phyloP scores from a whole-genome alignment of 2,888 invertebrate species.

The Exephanes ischioxanthus region DNA sequence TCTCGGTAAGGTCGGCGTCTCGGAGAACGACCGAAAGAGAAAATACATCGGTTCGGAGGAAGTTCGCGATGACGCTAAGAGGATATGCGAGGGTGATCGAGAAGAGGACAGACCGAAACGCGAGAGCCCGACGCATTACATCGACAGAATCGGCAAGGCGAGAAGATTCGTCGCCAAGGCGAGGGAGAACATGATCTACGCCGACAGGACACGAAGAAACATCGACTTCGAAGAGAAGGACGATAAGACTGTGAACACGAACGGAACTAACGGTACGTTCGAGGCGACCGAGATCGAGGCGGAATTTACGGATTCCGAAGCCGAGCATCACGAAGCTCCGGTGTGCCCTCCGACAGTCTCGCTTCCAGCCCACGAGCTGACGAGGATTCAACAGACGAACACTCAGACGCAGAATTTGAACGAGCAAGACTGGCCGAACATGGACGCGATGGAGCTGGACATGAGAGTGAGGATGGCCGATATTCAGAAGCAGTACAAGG shows the following conservation, averaged over 20 bases:
- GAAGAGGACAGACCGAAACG: slow-evolving; percentile 8
- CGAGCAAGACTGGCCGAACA: slow-evolving; percentile 85
- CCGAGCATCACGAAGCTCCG: slow-evolving; percentile 43
- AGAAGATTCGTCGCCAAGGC: slow-evolving; percentile 58
- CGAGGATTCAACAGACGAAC: slow-evolving; percentile 1
- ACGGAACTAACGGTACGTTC: slow-evolving; percentile 22
- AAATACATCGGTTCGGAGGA: slow-evolving; percentile 69
- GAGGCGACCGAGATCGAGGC: slow-evolving; percentile 27
- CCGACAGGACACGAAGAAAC: slow-evolving; percentile 70
- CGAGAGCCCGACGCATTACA: slow-evolving; percentile 49
- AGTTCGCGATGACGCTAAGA: slow-evolving; percentile 51
- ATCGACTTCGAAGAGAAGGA: slow-evolving; percentile 68
- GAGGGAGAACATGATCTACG: slow-evolving; percentile 62
- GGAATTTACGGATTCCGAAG: slow-evolving; percentile 73
- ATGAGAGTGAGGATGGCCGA: slow-evolving; percentile 94
- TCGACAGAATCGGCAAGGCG: slow-evolving; percentile 55
- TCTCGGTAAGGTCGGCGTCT: slow-evolving; percentile 69
- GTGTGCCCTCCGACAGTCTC: slow-evolving; percentile 38
- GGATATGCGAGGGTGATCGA: slow-evolving; percentile 31
- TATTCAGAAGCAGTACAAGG: slow-evolving; percentile 92
- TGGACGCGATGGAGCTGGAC: slow-evolving; percentile 92
- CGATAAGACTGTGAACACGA: slow-evolving; percentile 3
- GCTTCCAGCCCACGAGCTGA: slow-evolving; percentile 18
- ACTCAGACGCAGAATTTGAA: slow-evolving; percentile 64
- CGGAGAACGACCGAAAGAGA: slow-evolving; percentile 70